phyloP scores from a whole-genome alignment of 2,888 invertebrate genomes.

The Hypselothyrea guttata region DNA sequence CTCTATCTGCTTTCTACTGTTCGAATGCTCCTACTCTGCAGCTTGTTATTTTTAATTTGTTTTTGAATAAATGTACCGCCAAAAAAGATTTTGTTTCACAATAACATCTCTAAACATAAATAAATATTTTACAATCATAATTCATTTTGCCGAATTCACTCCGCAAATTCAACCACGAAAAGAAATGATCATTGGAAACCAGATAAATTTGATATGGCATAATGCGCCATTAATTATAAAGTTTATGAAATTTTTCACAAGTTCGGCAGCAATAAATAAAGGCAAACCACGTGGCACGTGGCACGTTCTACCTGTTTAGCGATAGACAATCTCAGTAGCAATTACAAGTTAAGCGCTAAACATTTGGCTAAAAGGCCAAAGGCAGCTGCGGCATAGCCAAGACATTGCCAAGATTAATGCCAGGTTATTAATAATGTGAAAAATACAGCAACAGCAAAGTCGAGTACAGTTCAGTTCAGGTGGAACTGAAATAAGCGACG shows the following conservation, averaged over 20 bases:
- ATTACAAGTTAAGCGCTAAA: constrained; percentile 60
- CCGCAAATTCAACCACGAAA: too few relatives aligned
- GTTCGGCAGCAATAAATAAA: constrained; percentile 24
- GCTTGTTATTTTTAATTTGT: too few relatives aligned
- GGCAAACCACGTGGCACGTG: constrained; percentile 4
- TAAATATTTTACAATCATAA: not conserved
- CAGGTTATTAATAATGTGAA: constrained; percentile 62
- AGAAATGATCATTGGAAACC: constrained; percentile 13
- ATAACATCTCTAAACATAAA: too few relatives aligned
- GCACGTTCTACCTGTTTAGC: constrained; percentile 30
- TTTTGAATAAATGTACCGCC: too few relatives aligned
- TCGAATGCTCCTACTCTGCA: too few relatives aligned
- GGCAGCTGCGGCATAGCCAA: constrained; percentile 54
- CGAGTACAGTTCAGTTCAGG: too few relatives aligned
- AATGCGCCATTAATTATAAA: constrained; percentile 44
- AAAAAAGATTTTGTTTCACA: too few relatives aligned
- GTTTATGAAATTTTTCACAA: constrained; percentile 37
- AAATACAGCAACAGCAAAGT: constrained; percentile 11
- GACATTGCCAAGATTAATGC: constrained; percentile 58
- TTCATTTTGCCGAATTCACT: too few relatives aligned
- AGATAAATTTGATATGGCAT: constrained; percentile 13
- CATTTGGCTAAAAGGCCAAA: constrained; percentile 54
- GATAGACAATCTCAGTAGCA: constrained; percentile 53
- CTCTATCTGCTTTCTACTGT: too few relatives aligned
- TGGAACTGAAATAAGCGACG: constrained; percentile 14